Evolutionary conservation across 1,140 invertebrate species (phyloP).

Genomic region (Brachionus angularis): DNA sequence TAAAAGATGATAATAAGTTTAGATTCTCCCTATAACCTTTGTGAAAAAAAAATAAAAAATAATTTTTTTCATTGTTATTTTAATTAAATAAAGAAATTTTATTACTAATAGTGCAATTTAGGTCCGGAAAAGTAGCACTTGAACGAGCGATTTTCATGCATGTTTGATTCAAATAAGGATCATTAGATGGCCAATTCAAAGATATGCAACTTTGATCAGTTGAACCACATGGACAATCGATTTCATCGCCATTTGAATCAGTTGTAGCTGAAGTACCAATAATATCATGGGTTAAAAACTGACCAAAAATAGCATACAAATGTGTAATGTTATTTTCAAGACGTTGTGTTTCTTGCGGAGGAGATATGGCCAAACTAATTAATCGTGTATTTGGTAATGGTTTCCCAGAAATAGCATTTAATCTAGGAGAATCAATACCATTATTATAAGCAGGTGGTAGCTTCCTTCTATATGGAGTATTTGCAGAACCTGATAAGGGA

Average conservation of each 20-base stretch:
- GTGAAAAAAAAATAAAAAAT: background rate
- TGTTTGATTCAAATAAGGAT: background rate
- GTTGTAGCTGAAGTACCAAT: slow-evolving; percentile 45
- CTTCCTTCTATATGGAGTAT: slow-evolving; percentile 72
- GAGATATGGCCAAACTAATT: background rate
- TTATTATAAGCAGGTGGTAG: slow-evolving; percentile 71
- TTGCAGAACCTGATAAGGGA: slow-evolving; percentile 68
- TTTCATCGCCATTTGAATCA: background rate
- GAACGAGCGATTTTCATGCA: slow-evolving; percentile 20
- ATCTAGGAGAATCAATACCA: slow-evolving; percentile 14
- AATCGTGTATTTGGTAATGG: slow-evolving; percentile 10
- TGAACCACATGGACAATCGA: slow-evolving; percentile 22
- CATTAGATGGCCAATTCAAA: background rate
- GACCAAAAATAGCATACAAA: slow-evolving; percentile 19
- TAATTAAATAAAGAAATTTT: background rate
- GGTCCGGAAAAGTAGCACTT: background rate
- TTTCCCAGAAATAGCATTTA: background rate
- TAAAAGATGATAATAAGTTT: slow-evolving; percentile 71
- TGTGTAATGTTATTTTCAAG: background rate
- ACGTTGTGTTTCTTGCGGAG: background rate
- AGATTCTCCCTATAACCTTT: slow-evolving; percentile 63
- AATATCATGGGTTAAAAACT: slow-evolving; percentile 35
- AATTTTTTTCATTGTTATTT: background rate
- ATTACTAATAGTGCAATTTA: background rate
- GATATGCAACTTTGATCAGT: background rate